Evolutionary conservation across 2,113 vertebrate species (phyloP).

Genomic region (Sphaerodactylus townsendi): DNA sequence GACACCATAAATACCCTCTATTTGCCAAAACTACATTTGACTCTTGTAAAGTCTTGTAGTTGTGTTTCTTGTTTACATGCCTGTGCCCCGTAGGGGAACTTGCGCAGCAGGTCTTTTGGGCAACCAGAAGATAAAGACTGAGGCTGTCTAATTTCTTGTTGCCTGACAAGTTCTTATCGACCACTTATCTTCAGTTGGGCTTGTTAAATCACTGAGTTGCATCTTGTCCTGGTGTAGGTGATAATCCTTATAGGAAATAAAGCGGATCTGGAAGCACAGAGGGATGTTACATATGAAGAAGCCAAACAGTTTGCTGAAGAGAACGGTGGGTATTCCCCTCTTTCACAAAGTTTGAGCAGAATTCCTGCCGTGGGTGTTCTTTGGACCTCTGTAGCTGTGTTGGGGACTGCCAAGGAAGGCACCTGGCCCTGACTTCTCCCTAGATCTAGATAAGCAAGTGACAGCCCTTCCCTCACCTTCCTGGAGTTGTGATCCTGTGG

Average conservation of each 20-base stretch:
- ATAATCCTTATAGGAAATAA: slow-evolving; percentile 99
- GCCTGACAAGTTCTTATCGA: not conserved
- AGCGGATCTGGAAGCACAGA: slow-evolving; percentile 96
- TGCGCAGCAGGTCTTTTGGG: not conserved
- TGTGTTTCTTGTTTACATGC: no score
- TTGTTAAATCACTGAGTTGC: not conserved
- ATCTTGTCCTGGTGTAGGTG: slow-evolving; percentile 78
- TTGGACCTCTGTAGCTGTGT: not conserved
- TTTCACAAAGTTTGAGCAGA: not conserved
- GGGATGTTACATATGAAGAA: slow-evolving; percentile 98
- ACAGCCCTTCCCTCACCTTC: not conserved
- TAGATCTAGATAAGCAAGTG: no score
- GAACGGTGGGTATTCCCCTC: slow-evolving; percentile 83
- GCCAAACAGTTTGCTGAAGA: slow-evolving; percentile 99
- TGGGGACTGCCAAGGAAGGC: not conserved
- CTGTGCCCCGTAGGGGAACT: not conserved
- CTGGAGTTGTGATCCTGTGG: not conserved
- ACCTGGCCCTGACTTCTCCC: not conserved
- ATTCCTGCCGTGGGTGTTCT: no score
- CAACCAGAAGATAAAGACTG: no score
- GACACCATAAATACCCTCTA: no score
- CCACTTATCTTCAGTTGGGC: not conserved
- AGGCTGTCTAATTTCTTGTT: not conserved
- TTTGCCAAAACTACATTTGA: no score
- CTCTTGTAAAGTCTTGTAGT: not conserved